These are phyloP conservation scores for Trichogramma dendrolimi DNA, from an alignment of 2,888 invertebrate genomes.

Conservation along the genomic window DNA sequence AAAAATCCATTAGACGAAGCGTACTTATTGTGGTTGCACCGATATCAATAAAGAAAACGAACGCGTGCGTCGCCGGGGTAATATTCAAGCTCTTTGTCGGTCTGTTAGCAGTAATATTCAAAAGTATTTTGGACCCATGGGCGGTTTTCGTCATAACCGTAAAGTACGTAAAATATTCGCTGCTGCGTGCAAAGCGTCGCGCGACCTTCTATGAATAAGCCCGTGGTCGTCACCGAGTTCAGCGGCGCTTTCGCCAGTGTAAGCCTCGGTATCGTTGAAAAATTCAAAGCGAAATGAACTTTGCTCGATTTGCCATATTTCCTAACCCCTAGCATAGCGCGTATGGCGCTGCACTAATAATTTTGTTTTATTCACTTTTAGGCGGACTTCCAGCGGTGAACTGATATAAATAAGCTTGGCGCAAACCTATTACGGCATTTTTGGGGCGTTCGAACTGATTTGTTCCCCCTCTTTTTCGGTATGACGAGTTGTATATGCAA, in stretches of 20 bases:
- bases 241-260: too few species aligned
- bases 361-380: conserved; percentile 29
- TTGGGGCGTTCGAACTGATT: conserved; percentile 22
- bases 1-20: too few species aligned
- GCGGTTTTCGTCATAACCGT: conserved; percentile 12
- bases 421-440: conserved; percentile 20
- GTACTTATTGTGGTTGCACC: too few species aligned
- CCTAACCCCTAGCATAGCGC: neutral
- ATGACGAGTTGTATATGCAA: too few species aligned
- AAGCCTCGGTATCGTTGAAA: neutral
- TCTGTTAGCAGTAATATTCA: neutral
- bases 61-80: too few species aligned
- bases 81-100: too few species aligned
- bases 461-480: neutral
- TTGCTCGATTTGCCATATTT: conserved; percentile 15
- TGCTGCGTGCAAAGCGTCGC: neutral
- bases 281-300: conserved; percentile 19
- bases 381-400: conserved; percentile 16
- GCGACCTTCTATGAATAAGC: conserved; percentile 3
- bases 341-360: conserved; percentile 17
- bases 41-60: too few species aligned
- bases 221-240: neutral
- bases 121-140: conserved; percentile 10
- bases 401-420: conserved; percentile 24
- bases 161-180: conserved; percentile 24